phyloP scores from a whole-genome alignment of 1,140 invertebrate genomes.

The Aphelenchoides fujianensis region DNA sequence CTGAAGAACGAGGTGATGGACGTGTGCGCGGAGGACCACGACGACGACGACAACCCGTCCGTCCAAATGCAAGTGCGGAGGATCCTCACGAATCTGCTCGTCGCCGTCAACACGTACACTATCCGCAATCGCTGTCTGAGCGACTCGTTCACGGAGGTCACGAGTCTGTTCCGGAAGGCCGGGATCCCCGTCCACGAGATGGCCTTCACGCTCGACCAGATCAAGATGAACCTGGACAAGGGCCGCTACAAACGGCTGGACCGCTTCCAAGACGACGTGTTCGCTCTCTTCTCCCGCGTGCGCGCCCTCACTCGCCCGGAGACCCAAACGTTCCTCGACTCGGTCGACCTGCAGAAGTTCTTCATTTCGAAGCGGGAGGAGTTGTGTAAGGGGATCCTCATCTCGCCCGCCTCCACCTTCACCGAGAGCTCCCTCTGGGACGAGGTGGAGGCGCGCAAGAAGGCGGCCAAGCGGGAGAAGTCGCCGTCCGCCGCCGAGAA shows the following conservation, averaged over 20 bases:
- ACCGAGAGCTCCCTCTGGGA: slow-evolving; percentile 63
- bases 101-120: slow-evolving; percentile 83
- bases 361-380: slow-evolving; percentile 74
- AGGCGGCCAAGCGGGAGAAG: slow-evolving; percentile 18
- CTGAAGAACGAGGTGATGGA: slow-evolving; percentile 85
- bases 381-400: slow-evolving; percentile 68
- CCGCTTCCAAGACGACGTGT: slow-evolving; percentile 92
- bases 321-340: slow-evolving; percentile 84
- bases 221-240: slow-evolving; percentile 66
- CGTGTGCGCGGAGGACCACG: slow-evolving; percentile 75
- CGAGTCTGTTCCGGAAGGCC: slow-evolving; percentile 79
- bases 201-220: slow-evolving; percentile 65
- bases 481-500: background rate
- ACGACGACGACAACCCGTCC: slow-evolving; percentile 70
- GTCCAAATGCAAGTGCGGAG: slow-evolving; percentile 71
- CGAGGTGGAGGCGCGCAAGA: slow-evolving; percentile 31
- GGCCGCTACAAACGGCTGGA: slow-evolving; percentile 87
- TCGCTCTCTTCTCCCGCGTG: slow-evolving; percentile 84
- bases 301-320: slow-evolving; percentile 80
- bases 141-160: slow-evolving; percentile 88
- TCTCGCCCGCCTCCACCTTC: slow-evolving; percentile 81
- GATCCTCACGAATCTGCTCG: slow-evolving; percentile 84
- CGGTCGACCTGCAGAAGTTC: slow-evolving; percentile 84
- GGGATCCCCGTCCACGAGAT: slow-evolving; percentile 67
- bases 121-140: slow-evolving; percentile 89